phyloP scores from a whole-genome alignment of 2,797 vertebrate species.

The Leptatherina wallacei region DNA sequence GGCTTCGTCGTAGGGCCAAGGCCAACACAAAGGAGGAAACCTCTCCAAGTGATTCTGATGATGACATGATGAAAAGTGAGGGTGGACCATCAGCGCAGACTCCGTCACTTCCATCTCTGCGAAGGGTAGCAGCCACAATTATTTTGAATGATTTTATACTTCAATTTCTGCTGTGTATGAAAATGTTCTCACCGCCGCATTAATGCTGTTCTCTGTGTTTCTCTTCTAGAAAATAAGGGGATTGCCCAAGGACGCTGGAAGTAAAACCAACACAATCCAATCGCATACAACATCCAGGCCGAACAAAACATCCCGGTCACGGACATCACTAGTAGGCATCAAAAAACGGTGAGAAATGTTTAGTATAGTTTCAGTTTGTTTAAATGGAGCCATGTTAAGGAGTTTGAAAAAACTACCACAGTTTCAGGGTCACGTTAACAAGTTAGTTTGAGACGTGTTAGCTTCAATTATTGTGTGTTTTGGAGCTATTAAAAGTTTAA shows the following conservation, averaged over 20 bases:
- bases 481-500: too few relatives aligned
- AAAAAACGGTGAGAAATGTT: not conserved
- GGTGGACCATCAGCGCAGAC: constrained; percentile 5
- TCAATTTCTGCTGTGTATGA: too few relatives aligned
- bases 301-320: too few relatives aligned
- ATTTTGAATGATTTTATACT: constrained; percentile 2
- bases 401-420: too few relatives aligned
- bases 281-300: not conserved
- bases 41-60: not conserved
- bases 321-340: not conserved
- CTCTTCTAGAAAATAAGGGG: constrained; percentile 44
- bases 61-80: constrained; percentile 8
- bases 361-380: not conserved
- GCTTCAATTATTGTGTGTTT: not conserved
- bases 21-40: not conserved
- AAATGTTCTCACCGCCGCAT: not conserved
- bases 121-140: constrained; percentile 38
- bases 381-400: not conserved
- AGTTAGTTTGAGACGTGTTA: not conserved
- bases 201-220: too few relatives aligned
- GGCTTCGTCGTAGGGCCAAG: rapidly evolving
- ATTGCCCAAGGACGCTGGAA: not conserved
- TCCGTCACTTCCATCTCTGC: not conserved
- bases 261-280: not conserved
- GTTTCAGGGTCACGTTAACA: not conserved